These are phyloP conservation scores for Seriola aureovittata DNA, from an alignment of 2,113 vertebrate species.

Conservation along the genomic window DNA sequence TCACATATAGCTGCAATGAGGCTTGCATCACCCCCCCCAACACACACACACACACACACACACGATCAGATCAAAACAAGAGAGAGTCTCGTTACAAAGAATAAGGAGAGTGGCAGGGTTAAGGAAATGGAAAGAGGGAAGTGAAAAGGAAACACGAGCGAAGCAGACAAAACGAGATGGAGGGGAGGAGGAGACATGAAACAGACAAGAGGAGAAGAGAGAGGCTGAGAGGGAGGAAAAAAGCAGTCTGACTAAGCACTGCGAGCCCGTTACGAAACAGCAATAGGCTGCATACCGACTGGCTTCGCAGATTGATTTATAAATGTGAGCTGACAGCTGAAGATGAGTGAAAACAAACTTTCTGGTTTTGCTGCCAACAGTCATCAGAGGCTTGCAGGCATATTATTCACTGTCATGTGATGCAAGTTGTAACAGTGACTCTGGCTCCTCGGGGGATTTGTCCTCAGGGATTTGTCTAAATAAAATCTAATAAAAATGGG, in stretches of 20 bases:
- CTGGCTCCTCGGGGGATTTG: conserved; percentile 44
- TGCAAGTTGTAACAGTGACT: conserved; percentile 47
- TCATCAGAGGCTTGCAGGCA: conserved; percentile 63
- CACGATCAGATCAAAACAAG: conserved; percentile 48
- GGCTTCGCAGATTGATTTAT: conserved; percentile 72
- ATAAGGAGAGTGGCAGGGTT: conserved; percentile 19
- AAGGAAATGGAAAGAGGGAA: conserved; percentile 12
- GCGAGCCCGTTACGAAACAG: conserved; percentile 68
- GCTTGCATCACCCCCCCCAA: conserved; percentile 40
- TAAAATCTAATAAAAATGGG: conserved; percentile 32
- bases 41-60: neutral
- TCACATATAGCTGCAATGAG: conserved; percentile 22
- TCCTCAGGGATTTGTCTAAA: conserved; percentile 47
- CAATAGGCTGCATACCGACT: conserved; percentile 55
- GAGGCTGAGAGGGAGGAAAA: neutral
- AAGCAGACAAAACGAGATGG: conserved; percentile 17
- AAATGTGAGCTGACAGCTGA: conserved; percentile 76
- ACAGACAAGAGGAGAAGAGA: conserved; percentile 13
- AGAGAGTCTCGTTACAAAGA: conserved; percentile 18
- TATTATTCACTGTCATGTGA: conserved; percentile 70
- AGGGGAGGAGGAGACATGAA: conserved; percentile 19
- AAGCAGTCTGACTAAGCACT: conserved; percentile 72
- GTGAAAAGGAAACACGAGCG: neutral
- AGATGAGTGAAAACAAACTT: conserved; percentile 79
- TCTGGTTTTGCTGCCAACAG: conserved; percentile 76